Percentiles rank a stretch among this genome's conserved stretches.
These are phyloP conservation scores for Varanus salvator DNA, from an alignment of 2,113 vertebrate species.

Conservation along the genomic window DNA sequence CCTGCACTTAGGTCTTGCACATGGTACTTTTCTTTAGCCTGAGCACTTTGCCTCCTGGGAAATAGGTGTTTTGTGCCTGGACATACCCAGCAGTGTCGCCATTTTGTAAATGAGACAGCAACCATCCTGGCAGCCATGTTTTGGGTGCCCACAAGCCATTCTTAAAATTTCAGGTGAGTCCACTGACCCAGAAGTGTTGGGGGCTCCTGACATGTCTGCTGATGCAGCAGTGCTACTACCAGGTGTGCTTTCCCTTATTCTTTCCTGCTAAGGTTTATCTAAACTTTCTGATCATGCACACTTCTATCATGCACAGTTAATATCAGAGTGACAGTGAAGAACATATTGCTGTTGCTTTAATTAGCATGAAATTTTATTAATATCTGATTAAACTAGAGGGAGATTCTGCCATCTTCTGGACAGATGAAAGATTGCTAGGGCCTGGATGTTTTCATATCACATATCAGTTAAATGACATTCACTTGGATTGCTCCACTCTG, in stretches of 20 bases:
- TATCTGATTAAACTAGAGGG: constrained; percentile 49
- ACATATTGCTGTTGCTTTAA: constrained; percentile 45
- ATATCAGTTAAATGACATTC: background rate
- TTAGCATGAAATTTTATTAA: constrained; percentile 50
- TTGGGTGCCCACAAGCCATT: too few species aligned
- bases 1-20: too few species aligned
- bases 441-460: background rate
- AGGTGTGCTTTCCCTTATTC: constrained; percentile 41
- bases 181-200: too few species aligned
- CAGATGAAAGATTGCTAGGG: constrained; percentile 30
- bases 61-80: too few species aligned
- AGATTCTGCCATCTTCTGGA: constrained; percentile 66
- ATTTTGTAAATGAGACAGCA: too few species aligned
- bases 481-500: background rate
- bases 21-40: too few species aligned
- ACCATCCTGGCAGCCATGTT: too few species aligned
- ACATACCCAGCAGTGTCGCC: too few species aligned
- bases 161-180: too few species aligned
- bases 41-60: too few species aligned
- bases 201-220: background rate
- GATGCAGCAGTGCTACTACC: background rate
- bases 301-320: constrained; percentile 27
- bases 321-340: constrained; percentile 18
- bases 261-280: constrained; percentile 45
- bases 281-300: constrained; percentile 51